Conservation (phyloP, 2,113 vertebrate genomes). For the Malurus elegans region DNA sequence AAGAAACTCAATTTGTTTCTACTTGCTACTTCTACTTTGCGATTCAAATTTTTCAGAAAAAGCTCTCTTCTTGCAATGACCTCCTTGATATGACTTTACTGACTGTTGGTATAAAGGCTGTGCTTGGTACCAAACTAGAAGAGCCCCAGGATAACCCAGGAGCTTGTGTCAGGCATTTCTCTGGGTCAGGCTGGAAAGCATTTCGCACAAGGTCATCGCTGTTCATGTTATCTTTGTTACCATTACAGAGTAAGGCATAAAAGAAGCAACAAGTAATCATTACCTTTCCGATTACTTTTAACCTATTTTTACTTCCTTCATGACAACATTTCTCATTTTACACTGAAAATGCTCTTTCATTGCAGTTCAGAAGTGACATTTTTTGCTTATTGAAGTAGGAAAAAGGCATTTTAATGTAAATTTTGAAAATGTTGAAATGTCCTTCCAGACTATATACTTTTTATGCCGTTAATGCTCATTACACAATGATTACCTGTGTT, state of each 20-base stretch:
- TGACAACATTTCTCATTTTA: not conserved
- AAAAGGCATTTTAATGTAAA: not conserved
- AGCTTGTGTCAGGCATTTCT: not conserved
- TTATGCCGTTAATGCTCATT: not conserved
- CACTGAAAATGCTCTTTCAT: not conserved
- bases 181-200: not conserved
- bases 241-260: not conserved
- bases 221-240: not conserved
- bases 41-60: not conserved
- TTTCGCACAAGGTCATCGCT: not conserved
- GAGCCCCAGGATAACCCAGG: not conserved
- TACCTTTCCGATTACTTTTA: not conserved
- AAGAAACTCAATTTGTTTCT: not conserved
- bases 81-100: not conserved
- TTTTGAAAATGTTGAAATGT: not conserved
- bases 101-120: not conserved
- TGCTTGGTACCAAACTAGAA: not conserved
- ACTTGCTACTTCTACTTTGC: not conserved
- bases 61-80: not conserved
- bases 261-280: not conserved
- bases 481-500: not conserved
- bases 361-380: not conserved
- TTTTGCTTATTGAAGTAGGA: not conserved
- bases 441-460: not conserved
- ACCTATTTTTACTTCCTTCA: not conserved